A percentile compares a stretch with the other conserved stretches of the same genome.
These are phyloP conservation scores for Anthrax anthrax DNA, from an alignment of 2,888 invertebrate genomes.

Conservation along the genomic window DNA sequence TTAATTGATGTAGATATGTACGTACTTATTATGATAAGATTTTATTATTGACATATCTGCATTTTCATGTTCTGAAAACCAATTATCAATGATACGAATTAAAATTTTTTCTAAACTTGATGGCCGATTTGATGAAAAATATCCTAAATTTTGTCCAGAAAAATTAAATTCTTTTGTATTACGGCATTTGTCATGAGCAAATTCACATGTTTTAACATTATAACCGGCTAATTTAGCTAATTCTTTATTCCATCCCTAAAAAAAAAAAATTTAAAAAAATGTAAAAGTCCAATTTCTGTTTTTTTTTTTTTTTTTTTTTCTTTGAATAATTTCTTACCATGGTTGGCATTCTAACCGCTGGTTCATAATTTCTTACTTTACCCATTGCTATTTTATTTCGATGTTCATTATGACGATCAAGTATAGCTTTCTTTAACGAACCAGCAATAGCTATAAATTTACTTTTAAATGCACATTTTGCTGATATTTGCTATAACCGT, in stretches of 20 bases:
- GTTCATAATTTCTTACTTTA: neutral
- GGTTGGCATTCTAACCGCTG: neutral
- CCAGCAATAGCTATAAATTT: no score
- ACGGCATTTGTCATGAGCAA: slow-evolving; percentile 5
- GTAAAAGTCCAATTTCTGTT: no score
- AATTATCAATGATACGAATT: neutral
- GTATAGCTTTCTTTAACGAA: no score
- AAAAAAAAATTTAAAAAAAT: neutral
- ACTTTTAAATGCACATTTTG: no score
- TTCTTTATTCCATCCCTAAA: slow-evolving; percentile 12
- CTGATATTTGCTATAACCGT: no score
- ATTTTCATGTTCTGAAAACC: slow-evolving; percentile 7
- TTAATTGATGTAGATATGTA: no score
- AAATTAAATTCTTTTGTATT: slow-evolving; percentile 2
- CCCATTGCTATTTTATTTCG: neutral
- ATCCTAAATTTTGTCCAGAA: slow-evolving; percentile 9
- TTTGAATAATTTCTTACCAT: no score
- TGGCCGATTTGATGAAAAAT: no score
- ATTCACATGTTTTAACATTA: slow-evolving; percentile 13
- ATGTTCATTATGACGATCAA: neutral
- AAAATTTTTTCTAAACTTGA: neutral
- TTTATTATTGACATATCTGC: slow-evolving; percentile 2
- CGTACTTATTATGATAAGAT: neutral
- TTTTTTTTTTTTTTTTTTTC: no score
- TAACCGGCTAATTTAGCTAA: slow-evolving; percentile 14